These are phyloP conservation scores for Bhutanitis thaidina DNA, from an alignment of 2,888 invertebrate genomes.

Conservation along the genomic window DNA sequence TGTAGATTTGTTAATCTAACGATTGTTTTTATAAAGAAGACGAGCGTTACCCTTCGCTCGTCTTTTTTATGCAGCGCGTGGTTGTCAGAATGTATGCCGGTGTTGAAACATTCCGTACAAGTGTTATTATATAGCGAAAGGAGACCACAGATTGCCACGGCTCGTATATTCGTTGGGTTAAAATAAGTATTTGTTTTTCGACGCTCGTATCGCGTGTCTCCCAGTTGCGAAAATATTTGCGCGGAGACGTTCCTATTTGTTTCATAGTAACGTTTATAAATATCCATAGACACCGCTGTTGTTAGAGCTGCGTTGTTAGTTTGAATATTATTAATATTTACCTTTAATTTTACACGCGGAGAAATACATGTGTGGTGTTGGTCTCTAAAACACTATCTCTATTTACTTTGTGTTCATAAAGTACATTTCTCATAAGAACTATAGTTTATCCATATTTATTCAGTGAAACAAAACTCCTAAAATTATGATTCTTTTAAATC, in stretches of 20 bases:
- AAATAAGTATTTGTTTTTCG: slow-evolving; percentile 6
- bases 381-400: too few relatives aligned
- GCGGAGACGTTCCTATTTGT: slow-evolving; percentile 4
- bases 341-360: not conserved
- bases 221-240: slow-evolving; percentile 17
- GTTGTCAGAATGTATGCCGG: too few relatives aligned
- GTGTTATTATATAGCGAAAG: not conserved
- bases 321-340: not conserved
- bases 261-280: slow-evolving; percentile 6
- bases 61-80: too few relatives aligned
- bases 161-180: not conserved
- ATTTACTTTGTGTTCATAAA: too few relatives aligned
- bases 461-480: too few relatives aligned
- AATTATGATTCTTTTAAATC: too few relatives aligned
- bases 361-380: not conserved
- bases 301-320: not conserved
- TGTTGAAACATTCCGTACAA: not conserved
- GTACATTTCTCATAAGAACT: too few relatives aligned
- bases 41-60: too few relatives aligned
- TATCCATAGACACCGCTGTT: not conserved
- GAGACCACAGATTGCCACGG: not conserved
- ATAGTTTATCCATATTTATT: too few relatives aligned
- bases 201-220: slow-evolving; percentile 17
- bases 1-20: too few relatives aligned
- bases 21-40: too few relatives aligned